phyloP scores from a whole-genome alignment of 2,113 vertebrate species.

The Polypterus bichir region DNA sequence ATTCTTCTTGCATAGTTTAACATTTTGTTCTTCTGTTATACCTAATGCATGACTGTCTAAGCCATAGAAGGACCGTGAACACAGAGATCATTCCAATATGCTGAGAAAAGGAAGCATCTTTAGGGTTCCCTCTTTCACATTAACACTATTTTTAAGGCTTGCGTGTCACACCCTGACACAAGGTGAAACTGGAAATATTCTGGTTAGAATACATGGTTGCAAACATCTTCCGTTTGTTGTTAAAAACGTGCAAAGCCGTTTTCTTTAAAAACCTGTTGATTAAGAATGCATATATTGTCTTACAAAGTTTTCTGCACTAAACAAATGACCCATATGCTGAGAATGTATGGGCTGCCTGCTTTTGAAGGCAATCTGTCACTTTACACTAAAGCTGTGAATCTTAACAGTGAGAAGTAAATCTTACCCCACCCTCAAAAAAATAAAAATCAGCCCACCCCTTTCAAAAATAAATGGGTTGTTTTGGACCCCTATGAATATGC shows the following conservation, averaged over 20 bases:
- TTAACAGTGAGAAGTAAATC: no score
- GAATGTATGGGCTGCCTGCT: no score
- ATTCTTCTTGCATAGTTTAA: conserved; percentile 64
- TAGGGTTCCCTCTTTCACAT: background rate
- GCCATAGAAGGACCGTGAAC: no score
- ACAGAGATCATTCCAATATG: no score
- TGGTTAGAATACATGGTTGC: conserved; percentile 17
- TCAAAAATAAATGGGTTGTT: conserved; percentile 14
- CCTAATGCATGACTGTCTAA: no score
- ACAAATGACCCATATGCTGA: no score
- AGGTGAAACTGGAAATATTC: conserved; percentile 15
- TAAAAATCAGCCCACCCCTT: no score
- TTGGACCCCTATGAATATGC: background rate
- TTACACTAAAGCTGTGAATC: no score
- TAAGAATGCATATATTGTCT: conserved; percentile 24
- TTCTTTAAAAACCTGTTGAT: conserved; percentile 16
- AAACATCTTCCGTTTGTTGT: background rate
- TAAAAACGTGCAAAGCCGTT: conserved; percentile 5
- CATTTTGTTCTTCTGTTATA: conserved; percentile 19
- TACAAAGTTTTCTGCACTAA: conserved; percentile 15
- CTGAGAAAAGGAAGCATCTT: conserved; percentile 7
- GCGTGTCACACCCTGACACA: conserved; percentile 7
- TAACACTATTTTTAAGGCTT: conserved; percentile 1
- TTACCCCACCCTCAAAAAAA: no score
- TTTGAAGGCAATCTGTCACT: no score